These are phyloP conservation scores for Eudasyphora cyanicolor DNA, from an alignment of 2,888 invertebrate genomes.

Conservation along the genomic window DNA sequence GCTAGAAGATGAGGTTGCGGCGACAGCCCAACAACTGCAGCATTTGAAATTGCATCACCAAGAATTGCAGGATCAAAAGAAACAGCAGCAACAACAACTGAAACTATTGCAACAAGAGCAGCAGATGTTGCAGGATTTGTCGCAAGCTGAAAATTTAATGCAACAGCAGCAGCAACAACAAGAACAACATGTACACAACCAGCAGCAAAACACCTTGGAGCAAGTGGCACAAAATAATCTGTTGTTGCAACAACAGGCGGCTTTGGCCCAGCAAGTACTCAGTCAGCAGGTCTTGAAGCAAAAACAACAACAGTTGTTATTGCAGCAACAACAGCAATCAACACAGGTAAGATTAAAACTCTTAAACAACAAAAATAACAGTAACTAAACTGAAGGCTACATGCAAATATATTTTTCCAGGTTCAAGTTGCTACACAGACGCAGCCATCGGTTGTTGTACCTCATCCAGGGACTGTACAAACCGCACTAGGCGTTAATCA, in stretches of 20 bases:
- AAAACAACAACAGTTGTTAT: constrained; percentile 80
- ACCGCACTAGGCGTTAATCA: constrained; percentile 68
- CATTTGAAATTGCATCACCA: constrained; percentile 70
- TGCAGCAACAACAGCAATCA: constrained; percentile 77
- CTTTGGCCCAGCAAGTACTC: constrained; percentile 72
- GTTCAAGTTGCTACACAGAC: constrained; percentile 85
- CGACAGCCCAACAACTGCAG: constrained; percentile 70
- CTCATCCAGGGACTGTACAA: constrained; percentile 68
- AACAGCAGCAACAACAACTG: constrained; percentile 72
- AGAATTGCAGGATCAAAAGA: constrained; percentile 69
- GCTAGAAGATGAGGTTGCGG: constrained; percentile 67
- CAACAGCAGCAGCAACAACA: constrained; percentile 73
- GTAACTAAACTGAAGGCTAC: background rate
- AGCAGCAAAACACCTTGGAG: constrained; percentile 74
- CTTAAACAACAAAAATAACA: background rate
- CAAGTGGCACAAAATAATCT: constrained; percentile 77
- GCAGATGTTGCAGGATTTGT: constrained; percentile 66
- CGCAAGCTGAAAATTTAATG: constrained; percentile 71
- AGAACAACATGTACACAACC: constrained; percentile 70
- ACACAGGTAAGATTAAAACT: constrained; percentile 68
- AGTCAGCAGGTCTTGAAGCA: constrained; percentile 75
- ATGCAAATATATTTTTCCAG: constrained; percentile 72
- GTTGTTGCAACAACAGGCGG: constrained; percentile 75
- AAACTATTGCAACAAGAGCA: constrained; percentile 72
- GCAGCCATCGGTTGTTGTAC: constrained; percentile 79